Base-by-base conservation (phyloP, 2,797 vertebrate genomes). In the Sylvia borin region DNA sequence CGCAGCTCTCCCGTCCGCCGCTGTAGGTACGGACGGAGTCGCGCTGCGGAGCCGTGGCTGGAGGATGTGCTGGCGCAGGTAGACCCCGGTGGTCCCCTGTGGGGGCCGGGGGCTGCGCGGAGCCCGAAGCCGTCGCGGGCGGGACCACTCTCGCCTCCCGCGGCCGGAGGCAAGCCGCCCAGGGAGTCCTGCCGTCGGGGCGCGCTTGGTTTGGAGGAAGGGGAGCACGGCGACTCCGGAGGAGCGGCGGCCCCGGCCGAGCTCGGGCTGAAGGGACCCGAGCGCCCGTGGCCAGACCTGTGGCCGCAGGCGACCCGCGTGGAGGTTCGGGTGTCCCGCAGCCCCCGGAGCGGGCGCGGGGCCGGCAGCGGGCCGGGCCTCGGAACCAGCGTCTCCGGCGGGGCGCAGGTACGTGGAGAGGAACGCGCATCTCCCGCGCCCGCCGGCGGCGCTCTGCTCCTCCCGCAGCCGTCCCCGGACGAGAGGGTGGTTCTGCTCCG, bases 1-100 rank as follows among this genome's bases (percentile, higher is more conserved):
- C 6, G 48, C 38, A 4, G 40, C 50, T n/a, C 29, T 10, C 53
- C 16, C 51, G 22, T 6, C 40, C 24, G 80, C 75, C 15, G 74
- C 94, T 3, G 95, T 92, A 94, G 95, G 96, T 96, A 94, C 85
- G 91, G 92, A 79, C 12, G 18, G 25, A 66, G 58, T 31, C 26
- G 31, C n/a, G 34, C 45, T 12, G 55, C 8, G 67, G 20, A 17
- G 20, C 17, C 6, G 62, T 13, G 34, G 62, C 42, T 32, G 40
- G 27, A 3, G 32, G 40, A 16, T 26, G 42, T 40, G 43, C 27
- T 14, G 38, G 26, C 5, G 5, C 19, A 27, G 16, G 9, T 7
- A 3, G 7, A 11, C 10, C 11, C 12, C 1, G 13, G 34, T 8
- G 26, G 29, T 36, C 4, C 11, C 11, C 16, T 13, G n/a, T 6